Conservation (phyloP, 1,140 invertebrate species). For the Choristoneura fumiferana region DNA sequence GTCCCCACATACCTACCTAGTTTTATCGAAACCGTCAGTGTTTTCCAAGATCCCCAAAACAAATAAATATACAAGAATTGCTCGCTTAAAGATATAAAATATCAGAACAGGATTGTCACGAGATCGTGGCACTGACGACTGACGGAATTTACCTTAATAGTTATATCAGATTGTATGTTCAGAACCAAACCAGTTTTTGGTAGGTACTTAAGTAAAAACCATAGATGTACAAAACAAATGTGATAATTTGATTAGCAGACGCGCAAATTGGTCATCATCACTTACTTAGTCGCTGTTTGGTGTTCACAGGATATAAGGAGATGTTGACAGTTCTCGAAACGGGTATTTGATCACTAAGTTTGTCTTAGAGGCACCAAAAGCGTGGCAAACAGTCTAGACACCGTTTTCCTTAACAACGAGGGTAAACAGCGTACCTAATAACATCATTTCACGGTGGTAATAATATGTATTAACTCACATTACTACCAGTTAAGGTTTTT, state of each 20-base stretch:
- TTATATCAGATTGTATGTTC: conserved; percentile 58
- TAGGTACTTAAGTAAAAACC: neutral
- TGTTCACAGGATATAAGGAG: conserved; percentile 4
- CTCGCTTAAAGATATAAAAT: too few species aligned
- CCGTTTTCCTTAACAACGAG: neutral
- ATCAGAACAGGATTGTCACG: too few species aligned
- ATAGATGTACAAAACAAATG: neutral
- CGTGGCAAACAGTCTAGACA: too few species aligned
- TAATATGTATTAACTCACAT: too few species aligned
- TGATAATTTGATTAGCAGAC: neutral
- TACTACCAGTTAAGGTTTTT: too few species aligned
- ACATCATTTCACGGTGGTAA: too few species aligned
- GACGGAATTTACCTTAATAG: conserved; percentile 22
- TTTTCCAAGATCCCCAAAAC: too few species aligned
- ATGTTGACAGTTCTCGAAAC: neutral
- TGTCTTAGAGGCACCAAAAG: neutral
- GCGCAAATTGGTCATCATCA: neutral
- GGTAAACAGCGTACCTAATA: too few species aligned
- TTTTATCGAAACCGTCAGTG: too few species aligned
- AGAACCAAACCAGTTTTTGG: conserved; percentile 21
- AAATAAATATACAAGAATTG: too few species aligned
- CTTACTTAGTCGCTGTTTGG: conserved; percentile 3
- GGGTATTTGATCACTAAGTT: neutral
- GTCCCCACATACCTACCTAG: too few species aligned
- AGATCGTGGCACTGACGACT: too few species aligned